Evolutionary conservation across 2,797 vertebrate species (phyloP).

Genomic region (Holocentrus rufus): DNA sequence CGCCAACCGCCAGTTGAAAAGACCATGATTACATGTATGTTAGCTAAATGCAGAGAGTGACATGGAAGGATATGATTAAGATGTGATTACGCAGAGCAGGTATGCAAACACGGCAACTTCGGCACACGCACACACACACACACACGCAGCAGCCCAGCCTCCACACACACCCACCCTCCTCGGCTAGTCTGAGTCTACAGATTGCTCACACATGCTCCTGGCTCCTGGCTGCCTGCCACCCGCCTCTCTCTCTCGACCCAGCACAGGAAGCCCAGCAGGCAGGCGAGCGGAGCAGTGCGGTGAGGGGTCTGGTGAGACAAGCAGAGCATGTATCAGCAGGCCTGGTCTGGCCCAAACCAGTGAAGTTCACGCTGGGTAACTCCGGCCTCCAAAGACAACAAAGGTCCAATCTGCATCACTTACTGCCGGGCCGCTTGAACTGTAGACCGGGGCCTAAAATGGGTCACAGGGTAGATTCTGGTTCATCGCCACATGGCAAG

Average conservation of each 20-base stretch:
- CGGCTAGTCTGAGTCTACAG: conserved; percentile 49
- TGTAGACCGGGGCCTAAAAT: conserved; percentile 5
- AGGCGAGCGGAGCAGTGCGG: conserved; percentile 38
- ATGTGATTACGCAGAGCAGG: conserved; percentile 56
- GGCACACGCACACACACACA: conserved; percentile 37
- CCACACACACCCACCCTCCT: conserved; percentile 5
- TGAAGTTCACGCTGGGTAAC: conserved; percentile 49
- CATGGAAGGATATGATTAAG: conserved; percentile 63
- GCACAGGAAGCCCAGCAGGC: conserved; percentile 67
- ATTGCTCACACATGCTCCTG: conserved; percentile 76
- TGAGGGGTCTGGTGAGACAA: conserved; percentile 45
- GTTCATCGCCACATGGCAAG: conserved; percentile 28
- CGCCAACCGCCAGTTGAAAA: conserved; percentile 2
- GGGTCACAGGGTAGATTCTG: conserved; percentile 31
- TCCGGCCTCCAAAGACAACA: neutral
- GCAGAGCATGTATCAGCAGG: conserved; percentile 50
- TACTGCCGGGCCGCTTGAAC: conserved; percentile 7
- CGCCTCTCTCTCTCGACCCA: conserved; percentile 36
- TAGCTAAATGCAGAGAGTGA: conserved; percentile 40
- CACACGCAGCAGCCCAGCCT: conserved; percentile 4
- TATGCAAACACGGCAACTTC: conserved; percentile 40
- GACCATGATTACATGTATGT: conserved; percentile 37
- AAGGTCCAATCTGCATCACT: conserved; percentile 8
- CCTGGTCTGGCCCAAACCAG: conserved; percentile 45
- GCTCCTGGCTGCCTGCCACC: conserved; percentile 63